Conservation (phyloP, 2,888 invertebrate species). For the Caenorhabditis uteleia region DNA sequence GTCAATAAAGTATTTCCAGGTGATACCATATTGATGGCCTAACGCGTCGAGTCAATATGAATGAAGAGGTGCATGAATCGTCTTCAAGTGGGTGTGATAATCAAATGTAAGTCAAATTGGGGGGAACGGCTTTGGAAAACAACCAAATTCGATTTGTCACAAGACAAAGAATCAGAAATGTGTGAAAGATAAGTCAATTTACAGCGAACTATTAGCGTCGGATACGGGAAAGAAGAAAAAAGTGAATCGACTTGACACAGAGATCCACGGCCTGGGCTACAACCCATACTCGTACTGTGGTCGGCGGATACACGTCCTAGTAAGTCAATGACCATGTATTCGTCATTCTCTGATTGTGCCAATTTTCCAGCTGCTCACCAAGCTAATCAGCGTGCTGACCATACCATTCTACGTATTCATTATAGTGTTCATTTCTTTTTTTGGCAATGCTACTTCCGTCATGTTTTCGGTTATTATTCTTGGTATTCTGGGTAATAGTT, state of each 20-base stretch:
- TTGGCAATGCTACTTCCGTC: conserved; percentile 56
- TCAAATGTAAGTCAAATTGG: conserved; percentile 34
- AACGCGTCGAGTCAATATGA: no score
- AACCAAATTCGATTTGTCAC: no score
- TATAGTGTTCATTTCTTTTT: conserved; percentile 46
- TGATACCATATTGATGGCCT: no score
- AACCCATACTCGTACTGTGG: conserved; percentile 45
- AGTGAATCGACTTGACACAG: conserved; percentile 22
- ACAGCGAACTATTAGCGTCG: conserved; percentile 30
- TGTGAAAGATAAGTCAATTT: conserved; percentile 16
- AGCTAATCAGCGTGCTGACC: conserved; percentile 49
- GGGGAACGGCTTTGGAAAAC: no score
- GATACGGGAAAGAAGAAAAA: conserved; percentile 14
- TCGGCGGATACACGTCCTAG: conserved; percentile 43
- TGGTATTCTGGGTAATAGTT: no score
- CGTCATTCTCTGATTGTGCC: background rate
- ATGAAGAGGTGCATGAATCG: conserved; percentile 32
- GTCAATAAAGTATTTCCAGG: no score
- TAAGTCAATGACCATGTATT: conserved; percentile 10
- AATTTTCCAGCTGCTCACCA: conserved; percentile 54
- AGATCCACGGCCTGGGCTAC: conserved; percentile 29
- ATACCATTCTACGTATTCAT: conserved; percentile 52
- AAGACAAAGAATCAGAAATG: background rate
- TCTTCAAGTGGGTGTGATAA: conserved; percentile 41
- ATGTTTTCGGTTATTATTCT: conserved; percentile 56